Evolutionary conservation across 2,888 invertebrate species (phyloP).

Genomic region (Cacoxenus indagator): DNA sequence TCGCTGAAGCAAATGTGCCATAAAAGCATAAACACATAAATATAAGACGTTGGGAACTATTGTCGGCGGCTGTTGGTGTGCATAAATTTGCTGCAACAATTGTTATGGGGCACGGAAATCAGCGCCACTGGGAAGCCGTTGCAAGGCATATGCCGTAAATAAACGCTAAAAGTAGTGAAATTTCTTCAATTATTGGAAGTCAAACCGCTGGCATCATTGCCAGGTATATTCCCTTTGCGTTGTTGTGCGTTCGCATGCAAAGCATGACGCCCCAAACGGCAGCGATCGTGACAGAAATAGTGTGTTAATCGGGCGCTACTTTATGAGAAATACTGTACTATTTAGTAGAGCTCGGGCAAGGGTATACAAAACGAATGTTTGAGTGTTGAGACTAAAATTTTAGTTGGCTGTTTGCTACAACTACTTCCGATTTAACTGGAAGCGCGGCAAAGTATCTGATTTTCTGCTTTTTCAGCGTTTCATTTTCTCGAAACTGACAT

Average conservation of each 20-base stretch:
- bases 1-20: background rate
- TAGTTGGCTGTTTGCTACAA: background rate
- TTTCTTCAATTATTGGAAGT: constrained; percentile 8
- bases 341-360: background rate
- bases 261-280: background rate
- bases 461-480: background rate
- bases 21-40: constrained; percentile 14
- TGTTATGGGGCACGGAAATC: background rate
- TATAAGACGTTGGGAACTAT: background rate
- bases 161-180: background rate
- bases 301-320: constrained; percentile 14
- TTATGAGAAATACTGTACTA: background rate
- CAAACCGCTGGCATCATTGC: constrained; percentile 20
- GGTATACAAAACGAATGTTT: background rate
- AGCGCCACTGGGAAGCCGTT: background rate
- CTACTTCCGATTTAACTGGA: constrained; percentile 22
- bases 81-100: constrained; percentile 10
- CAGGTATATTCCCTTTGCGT: constrained; percentile 9
- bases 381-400: background rate
- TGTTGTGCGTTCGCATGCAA: too few relatives aligned
- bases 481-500: background rate
- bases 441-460: constrained; percentile 8
- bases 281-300: constrained; percentile 15
- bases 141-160: constrained; percentile 21
- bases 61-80: background rate